Conservation (phyloP, 2,113 vertebrate genomes). For the Syrmaticus mikado region DNA sequence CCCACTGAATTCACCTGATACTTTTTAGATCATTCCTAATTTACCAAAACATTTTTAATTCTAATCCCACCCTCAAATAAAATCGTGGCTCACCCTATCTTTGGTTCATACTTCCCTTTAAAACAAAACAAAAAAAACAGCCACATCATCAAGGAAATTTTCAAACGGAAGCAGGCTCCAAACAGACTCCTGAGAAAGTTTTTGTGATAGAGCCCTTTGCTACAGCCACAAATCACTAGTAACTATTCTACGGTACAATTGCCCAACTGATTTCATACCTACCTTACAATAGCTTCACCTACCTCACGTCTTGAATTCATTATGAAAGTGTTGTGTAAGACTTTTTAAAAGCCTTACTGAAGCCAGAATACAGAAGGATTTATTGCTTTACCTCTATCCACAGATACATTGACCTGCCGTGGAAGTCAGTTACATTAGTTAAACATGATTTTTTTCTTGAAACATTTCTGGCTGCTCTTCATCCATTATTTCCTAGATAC, state of each 20-base stretch:
- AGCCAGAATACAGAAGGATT: constrained; percentile 1
- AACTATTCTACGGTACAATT: background rate
- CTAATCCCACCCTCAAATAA: background rate
- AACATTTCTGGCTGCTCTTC: background rate
- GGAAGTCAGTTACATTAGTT: background rate
- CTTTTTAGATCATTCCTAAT: background rate
- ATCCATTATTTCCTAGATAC: background rate
- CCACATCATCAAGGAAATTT: background rate
- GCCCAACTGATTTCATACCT: background rate
- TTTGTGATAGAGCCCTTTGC: background rate
- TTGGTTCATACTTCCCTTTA: background rate
- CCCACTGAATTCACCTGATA: background rate
- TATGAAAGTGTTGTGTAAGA: background rate
- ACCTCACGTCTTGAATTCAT: background rate
- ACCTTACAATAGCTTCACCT: background rate
- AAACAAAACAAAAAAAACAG: background rate
- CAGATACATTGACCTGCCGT: background rate
- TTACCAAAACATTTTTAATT: background rate
- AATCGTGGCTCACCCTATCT: background rate
- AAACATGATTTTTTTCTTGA: background rate
- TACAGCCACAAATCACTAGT: background rate
- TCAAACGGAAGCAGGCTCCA: background rate
- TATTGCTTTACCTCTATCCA: background rate
- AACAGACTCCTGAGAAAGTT: background rate
- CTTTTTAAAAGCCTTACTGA: constrained; percentile 26